phyloP scores from a whole-genome alignment of 2,113 vertebrate species.

The Syngnathus scovelli region DNA sequence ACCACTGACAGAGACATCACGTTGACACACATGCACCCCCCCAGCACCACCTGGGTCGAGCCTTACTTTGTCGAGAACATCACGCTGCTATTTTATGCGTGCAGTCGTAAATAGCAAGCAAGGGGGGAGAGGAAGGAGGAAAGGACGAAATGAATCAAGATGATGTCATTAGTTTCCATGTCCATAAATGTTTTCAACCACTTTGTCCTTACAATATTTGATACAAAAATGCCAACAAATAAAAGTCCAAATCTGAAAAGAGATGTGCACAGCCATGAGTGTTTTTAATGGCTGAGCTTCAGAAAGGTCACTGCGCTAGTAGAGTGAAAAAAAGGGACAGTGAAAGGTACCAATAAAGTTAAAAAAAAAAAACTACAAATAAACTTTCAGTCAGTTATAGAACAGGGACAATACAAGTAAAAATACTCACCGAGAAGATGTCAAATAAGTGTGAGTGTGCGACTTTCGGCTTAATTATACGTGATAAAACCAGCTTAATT shows the following conservation, averaged over 20 bases:
- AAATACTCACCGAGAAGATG: too few relatives aligned
- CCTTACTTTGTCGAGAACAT: slow-evolving; percentile 82
- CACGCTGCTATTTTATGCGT: slow-evolving; percentile 74
- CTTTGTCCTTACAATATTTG: neutral
- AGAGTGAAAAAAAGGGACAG: neutral
- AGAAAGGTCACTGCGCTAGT: neutral
- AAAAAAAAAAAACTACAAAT: too few relatives aligned
- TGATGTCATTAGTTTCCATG: neutral
- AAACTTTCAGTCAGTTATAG: too few relatives aligned
- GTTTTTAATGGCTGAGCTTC: too few relatives aligned
- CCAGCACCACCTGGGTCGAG: slow-evolving; percentile 51
- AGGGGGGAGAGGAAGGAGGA: neutral
- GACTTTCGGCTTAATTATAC: too few relatives aligned
- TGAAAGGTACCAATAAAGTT: neutral
- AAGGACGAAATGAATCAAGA: neutral
- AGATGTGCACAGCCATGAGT: neutral
- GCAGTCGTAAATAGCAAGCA: slow-evolving; percentile 1
- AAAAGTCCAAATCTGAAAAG: neutral
- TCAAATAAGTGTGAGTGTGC: too few relatives aligned
- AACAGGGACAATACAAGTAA: too few relatives aligned
- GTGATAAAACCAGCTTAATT: too few relatives aligned
- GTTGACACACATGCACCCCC: slow-evolving; percentile 63
- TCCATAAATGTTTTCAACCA: neutral
- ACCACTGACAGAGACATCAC: slow-evolving; percentile 55
- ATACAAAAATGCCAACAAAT: neutral